Conservation (phyloP, 2,797 vertebrate genomes). For the Notoglanidium macrostoma region DNA sequence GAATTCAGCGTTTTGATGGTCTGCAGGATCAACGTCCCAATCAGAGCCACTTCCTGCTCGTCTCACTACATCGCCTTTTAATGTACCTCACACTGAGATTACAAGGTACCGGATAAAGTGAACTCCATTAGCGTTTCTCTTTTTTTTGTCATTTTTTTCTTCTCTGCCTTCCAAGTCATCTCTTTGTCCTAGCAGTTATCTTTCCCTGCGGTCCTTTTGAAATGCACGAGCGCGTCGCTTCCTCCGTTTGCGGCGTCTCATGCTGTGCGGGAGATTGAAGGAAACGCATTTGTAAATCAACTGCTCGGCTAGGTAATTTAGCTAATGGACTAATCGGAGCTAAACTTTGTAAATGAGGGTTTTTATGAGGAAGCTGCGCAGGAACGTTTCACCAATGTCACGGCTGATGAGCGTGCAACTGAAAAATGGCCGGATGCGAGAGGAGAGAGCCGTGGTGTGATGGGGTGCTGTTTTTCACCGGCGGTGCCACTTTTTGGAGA, state of each 20-base stretch:
- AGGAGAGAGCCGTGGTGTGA: not conserved
- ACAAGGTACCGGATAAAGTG: conserved; percentile 26
- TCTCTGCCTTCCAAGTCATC: conserved; percentile 14
- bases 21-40: not conserved
- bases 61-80: conserved; percentile 31
- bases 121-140: conserved; percentile 18
- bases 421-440: conserved; percentile 57
- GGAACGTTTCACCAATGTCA: conserved; percentile 76
- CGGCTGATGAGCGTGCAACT: conserved; percentile 78
- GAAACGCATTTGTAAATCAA: conserved; percentile 75
- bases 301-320: conserved; percentile 80
- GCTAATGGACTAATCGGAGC: conserved; percentile 81
- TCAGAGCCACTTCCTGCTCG: conserved; percentile 7
- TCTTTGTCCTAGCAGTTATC: conserved; percentile 40
- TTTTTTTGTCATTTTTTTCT: not conserved
- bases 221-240: conserved; percentile 42
- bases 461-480: not conserved
- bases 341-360: conserved; percentile 79
- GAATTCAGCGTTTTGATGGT: not conserved
- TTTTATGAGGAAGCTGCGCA: conserved; percentile 75
- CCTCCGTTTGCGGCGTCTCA: conserved; percentile 58
- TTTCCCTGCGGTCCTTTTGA: conserved; percentile 51
- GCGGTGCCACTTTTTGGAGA: not conserved
- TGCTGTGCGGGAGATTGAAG: conserved; percentile 79
- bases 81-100: conserved; percentile 42